Base-by-base conservation (phyloP, 2,113 vertebrate genomes). In the Tragulus kanchil region DNA sequence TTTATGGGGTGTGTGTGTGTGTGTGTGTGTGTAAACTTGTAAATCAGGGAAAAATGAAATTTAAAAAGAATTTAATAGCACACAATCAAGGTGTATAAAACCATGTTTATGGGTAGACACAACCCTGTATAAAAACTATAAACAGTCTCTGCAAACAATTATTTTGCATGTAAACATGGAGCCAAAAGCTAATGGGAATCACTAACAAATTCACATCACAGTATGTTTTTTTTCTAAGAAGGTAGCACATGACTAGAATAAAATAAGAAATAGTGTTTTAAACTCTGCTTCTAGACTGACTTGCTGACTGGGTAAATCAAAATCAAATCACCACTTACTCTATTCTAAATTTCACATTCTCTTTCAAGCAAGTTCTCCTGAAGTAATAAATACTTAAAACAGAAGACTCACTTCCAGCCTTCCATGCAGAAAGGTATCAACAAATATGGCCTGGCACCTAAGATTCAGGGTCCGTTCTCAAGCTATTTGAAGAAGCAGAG, bases 181-280 rank as follows among this genome's bases (percentile, higher is more conserved):
- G 61, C 10, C 56, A 79, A 93, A 92, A 90, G 36, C 26, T 95
- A 82, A 92, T 10, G 23, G 65, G 9, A 90, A 48, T 82, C 36
- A 85, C 6, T 28, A 85, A 94, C 26, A 56, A 88, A 56, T 77
- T 58, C 26, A 56, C 16, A 67, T 8, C 19, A 42, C 4, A 45
- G 21, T 56, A 5, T 19, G 13, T 14, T 85, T 64, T 64, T 50
- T 62, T 81, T 81, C 21, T 31, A 79, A 78, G 54, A 90, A 94
- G 14, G 8, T 21, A 56, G 28, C 5, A 65, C 21, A 67, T 19
- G 14, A 61, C 31, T 58, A 12, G 21, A 78, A 84, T 54, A 69
- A 89, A 64, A 69, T 67, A 36, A 69, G 16, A 69, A 75, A 52
- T 48, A 26, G 28, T 31, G 11, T 61, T 90, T 31, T 28, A 31